Percentiles rank a stretch among this genome's conserved stretches.
Evolutionary conservation across 2,113 vertebrate genomes (phyloP).

Genomic region (Epinephelus fuscoguttatus): DNA sequence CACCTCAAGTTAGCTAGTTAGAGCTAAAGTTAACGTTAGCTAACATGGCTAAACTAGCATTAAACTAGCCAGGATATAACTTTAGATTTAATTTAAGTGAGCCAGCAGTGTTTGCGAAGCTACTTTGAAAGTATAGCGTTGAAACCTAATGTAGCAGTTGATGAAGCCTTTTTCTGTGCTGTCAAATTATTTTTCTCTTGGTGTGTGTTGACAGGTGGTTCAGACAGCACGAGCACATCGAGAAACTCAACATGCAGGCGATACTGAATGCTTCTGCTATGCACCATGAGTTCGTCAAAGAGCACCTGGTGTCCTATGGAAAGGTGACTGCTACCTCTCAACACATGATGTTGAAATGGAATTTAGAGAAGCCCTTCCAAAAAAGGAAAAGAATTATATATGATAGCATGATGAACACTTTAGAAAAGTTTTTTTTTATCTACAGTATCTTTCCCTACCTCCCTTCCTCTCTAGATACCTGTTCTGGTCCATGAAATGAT

Average conservation of each 20-base stretch:
- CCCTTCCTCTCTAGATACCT: conserved; percentile 84
- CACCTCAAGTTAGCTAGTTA: not conserved
- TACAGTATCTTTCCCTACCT: conserved; percentile 3
- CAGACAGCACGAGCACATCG: conserved; percentile 90
- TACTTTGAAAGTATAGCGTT: too few relatives aligned
- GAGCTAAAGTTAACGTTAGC: not conserved
- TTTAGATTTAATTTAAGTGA: too few relatives aligned
- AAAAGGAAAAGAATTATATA: not conserved
- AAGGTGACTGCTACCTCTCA: conserved; percentile 87
- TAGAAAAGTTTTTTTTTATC: not conserved
- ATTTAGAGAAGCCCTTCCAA: not conserved
- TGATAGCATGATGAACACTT: not conserved
- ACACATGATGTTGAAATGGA: not conserved
- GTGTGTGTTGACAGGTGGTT: conserved; percentile 87
- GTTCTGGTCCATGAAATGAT: conserved; percentile 91
- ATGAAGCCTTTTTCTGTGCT: not conserved
- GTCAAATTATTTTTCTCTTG: not conserved
- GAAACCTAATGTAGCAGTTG: not conserved
- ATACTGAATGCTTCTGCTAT: conserved; percentile 88
- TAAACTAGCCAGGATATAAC: too few relatives aligned
- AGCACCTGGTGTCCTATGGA: conserved; percentile 88
- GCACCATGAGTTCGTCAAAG: conserved; percentile 91
- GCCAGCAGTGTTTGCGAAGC: too few relatives aligned
- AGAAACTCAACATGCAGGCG: conserved; percentile 97
- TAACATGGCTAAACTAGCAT: not conserved